Evolutionary conservation across 1,140 invertebrate genomes (phyloP).

Genomic region (Oryzaephilus surinamensis): DNA sequence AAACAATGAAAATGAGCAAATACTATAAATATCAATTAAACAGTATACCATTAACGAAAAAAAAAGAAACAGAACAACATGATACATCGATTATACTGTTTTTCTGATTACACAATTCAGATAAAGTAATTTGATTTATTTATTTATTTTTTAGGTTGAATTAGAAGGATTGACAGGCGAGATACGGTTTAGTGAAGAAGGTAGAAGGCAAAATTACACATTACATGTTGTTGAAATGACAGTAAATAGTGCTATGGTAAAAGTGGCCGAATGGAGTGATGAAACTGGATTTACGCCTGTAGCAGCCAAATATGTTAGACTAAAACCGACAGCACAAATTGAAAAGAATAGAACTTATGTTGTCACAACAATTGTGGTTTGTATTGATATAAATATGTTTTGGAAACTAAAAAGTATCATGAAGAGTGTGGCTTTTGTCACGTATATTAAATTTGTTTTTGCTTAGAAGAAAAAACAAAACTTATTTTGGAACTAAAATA

Average conservation of each 20-base stretch:
- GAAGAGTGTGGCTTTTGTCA: no score
- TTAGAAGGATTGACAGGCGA: conserved; percentile 84
- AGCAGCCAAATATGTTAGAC: conserved; percentile 64
- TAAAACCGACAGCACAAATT: conserved; percentile 58
- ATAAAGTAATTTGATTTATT: conserved; percentile 1
- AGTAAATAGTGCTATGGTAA: conserved; percentile 67
- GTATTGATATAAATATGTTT: no score
- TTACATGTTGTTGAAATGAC: conserved; percentile 91
- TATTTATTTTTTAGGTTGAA: conserved; percentile 59
- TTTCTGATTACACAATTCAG: no score
- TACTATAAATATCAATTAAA: no score
- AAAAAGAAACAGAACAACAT: no score
- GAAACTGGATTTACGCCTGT: conserved; percentile 63
- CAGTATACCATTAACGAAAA: no score
- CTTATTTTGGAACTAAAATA: no score
- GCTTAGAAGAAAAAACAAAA: no score
- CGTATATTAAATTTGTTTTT: not conserved
- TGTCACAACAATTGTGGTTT: conserved; percentile 84
- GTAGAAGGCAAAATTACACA: conserved; percentile 78
- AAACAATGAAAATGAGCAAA: no score
- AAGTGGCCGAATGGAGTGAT: conserved; percentile 86
- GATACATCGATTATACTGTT: no score
- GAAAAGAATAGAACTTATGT: conserved; percentile 83
- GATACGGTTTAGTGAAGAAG: conserved; percentile 79
- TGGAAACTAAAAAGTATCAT: no score